phyloP scores from a whole-genome alignment of 2,113 vertebrate genomes.

The Solea solea region DNA sequence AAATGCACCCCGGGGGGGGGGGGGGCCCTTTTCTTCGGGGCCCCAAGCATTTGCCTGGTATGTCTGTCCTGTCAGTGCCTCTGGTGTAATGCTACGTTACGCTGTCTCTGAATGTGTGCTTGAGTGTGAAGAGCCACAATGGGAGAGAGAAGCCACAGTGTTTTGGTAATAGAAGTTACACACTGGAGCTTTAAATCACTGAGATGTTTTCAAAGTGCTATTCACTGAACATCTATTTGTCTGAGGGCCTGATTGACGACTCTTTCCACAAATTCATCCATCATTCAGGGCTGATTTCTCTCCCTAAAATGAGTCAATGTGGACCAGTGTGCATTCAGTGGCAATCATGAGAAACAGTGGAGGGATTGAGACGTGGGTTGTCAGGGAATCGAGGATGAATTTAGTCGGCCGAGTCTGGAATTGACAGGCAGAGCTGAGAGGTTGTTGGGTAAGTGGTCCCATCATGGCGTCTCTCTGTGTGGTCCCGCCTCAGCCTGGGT shows the following conservation, averaged over 20 bases:
- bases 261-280: constrained; percentile 41
- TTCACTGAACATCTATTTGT: background rate
- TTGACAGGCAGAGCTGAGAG: constrained; percentile 44
- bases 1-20: too few relatives aligned
- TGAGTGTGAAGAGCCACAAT: too few relatives aligned
- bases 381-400: constrained; percentile 12
- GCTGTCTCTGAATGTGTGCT: too few relatives aligned
- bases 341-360: constrained; percentile 7
- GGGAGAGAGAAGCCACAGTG: too few relatives aligned
- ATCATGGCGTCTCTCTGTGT: background rate
- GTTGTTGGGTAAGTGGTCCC: constrained; percentile 33
- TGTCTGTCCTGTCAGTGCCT: too few relatives aligned
- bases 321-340: constrained; percentile 11
- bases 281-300: constrained; percentile 46
- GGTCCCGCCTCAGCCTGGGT: background rate
- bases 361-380: constrained; percentile 34
- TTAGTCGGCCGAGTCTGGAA: constrained; percentile 21
- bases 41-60: too few relatives aligned
- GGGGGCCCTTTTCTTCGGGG: too few relatives aligned
- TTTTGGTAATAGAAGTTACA: too few relatives aligned
- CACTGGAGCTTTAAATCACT: too few relatives aligned
- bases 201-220: background rate
- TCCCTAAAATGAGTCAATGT: constrained; percentile 26
- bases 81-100: too few relatives aligned
- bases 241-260: background rate